A percentile compares a stretch with the other conserved stretches of the same genome.
Conservation (phyloP, 2,113 vertebrate species). For the Illadopsis cleaveri region DNA sequence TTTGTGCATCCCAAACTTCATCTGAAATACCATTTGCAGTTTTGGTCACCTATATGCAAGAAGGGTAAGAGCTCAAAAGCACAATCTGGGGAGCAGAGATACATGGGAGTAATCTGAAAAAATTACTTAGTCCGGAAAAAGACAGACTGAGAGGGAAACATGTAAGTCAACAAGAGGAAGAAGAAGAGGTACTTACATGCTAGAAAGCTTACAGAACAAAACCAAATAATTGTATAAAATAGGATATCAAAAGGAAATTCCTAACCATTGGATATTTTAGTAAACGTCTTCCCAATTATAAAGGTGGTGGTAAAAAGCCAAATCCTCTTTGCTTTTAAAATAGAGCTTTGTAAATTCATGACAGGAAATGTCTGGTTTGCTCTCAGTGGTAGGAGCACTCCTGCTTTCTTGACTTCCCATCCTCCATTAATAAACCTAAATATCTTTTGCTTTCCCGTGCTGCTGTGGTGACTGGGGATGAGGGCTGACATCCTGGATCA, state of each 20-base stretch:
- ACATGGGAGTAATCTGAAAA: accelerated
- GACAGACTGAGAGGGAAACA: not conserved
- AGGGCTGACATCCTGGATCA: not conserved
- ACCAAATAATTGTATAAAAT: not conserved
- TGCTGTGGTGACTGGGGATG: not conserved
- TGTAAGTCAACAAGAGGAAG: not conserved
- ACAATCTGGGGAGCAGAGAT: not conserved
- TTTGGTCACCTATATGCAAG: not conserved
- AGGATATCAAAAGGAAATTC: not conserved
- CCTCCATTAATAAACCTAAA: not conserved
- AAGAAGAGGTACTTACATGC: not conserved
- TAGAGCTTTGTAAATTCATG: not conserved
- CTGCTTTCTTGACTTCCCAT: not conserved
- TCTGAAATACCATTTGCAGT: not conserved
- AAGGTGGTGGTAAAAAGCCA: not conserved
- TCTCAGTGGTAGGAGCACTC: not conserved
- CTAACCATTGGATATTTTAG: not conserved
- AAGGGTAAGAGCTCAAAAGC: not conserved
- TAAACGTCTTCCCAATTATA: not conserved
- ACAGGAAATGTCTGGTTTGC: not conserved
- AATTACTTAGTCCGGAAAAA: not conserved
- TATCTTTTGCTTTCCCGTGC: not conserved
- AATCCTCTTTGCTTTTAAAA: not conserved
- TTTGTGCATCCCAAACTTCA: not conserved
- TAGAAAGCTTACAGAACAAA: not conserved